Evolutionary conservation across 1,140 invertebrate species (phyloP), one percentile per base, ranked within the genome.

Genomic region (Brachionus calyciflorus): DNA sequence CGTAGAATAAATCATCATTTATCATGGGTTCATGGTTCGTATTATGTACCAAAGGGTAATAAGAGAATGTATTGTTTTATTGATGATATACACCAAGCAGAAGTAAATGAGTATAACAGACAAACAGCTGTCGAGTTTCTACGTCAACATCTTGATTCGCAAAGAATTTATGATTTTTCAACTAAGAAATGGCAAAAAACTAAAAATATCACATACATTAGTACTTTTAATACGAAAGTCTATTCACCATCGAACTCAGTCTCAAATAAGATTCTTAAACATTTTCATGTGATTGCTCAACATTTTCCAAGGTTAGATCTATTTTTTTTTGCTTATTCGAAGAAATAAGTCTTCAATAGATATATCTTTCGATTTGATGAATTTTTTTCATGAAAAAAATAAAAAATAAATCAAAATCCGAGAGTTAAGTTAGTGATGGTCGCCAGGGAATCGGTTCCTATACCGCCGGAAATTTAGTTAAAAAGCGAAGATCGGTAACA

Each of bases 21-120:
- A 21, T 82, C 84, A 65, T 85, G 84, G 84, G 83, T 84, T 80
- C 83, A 85, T 79, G 82, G 84, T 26, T 77, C 80, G 5, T 83
- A 83, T 19, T 84, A 81, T 69, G 81, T 84, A 28, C 84, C 84
- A 0, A 82, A 82, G 77, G 84, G 84, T 28, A 84, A 84, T 80
- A 84, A 84, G 68, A 68, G 80, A 68, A 81, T 85, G n/a, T 77
- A 84, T 9, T 85, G 81, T 78, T 78, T 85, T 30, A 78, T 85
- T 9, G 84, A 85, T 81, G 84, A 85, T 78, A 76, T 85, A 75
- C 84, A 85, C 75, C 75, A 83, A 10, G 82, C 83, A 21, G 80
- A 83, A 81, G 82, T 76, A 12, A 55, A 76, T 76, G 24, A 55
- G 7, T 26, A 48, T 57, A 48, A 60, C 57, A 33, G 46, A 65